Evolutionary conservation across 64 coral and sea anemone species (phyloP).

Genomic region (Astreopora myriophthalma): DNA sequence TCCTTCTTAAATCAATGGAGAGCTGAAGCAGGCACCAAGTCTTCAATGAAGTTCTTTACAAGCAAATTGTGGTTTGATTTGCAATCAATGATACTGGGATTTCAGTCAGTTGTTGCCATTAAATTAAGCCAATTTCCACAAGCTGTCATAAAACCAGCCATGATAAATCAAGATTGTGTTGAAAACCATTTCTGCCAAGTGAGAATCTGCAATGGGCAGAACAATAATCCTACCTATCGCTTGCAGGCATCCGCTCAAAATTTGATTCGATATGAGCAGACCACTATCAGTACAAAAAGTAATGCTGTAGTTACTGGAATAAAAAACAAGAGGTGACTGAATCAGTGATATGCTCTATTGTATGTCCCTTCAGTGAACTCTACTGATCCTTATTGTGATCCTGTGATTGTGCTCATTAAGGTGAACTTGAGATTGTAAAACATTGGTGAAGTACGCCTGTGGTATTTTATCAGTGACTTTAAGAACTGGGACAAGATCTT

Average conservation of each 20-base stretch:
- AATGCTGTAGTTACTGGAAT: not conserved
- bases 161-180: conserved; percentile 20
- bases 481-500: not conserved
- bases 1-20: conserved; percentile 2
- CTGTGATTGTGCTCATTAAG: not conserved
- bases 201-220: conserved; percentile 7
- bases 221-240: conserved; percentile 22
- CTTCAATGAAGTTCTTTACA: not conserved
- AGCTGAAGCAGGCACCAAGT: not conserved
- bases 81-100: conserved; percentile 6
- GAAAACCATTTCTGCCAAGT: conserved; percentile 59
- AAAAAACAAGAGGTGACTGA: no score
- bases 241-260: conserved; percentile 5
- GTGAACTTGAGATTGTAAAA: not conserved
- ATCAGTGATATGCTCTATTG: no score
- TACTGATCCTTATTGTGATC: conserved; percentile 10
- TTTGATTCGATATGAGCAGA: not conserved
- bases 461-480: not conserved
- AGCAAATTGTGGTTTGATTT: conserved; percentile 16
- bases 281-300: not conserved
- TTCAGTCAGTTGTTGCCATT: not conserved
- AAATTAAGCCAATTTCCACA: conserved; percentile 8
- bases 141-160: not conserved
- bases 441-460: conserved; percentile 9
- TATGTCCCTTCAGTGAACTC: not conserved